Conservation (phyloP, 37 sponge, comb jelly and placozoan species). For the Cliona cf. orientalis region DNA sequence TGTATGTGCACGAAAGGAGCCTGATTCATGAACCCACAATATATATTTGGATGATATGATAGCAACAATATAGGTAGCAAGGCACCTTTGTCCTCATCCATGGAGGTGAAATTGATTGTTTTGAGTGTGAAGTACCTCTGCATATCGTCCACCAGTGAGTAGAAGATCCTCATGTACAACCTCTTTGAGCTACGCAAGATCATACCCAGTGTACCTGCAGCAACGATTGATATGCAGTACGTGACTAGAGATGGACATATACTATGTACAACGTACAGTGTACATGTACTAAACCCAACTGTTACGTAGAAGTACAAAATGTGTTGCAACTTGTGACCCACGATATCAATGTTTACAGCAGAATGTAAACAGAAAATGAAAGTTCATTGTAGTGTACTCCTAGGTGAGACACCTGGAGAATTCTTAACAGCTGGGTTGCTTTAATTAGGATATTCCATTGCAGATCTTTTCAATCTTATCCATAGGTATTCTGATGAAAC, state of each 20-base stretch:
- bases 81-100: slow-evolving; percentile 75
- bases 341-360: no score
- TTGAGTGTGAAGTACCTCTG: slow-evolving; percentile 73
- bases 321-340: no score
- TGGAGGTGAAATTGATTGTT: slow-evolving; percentile 48
- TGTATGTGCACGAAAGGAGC: background rate
- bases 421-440: no score
- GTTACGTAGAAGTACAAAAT: no score
- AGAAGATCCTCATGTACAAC: slow-evolving; percentile 73
- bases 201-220: slow-evolving; percentile 71
- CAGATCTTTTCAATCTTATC: slow-evolving; percentile 55
- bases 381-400: no score
- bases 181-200: slow-evolving; percentile 38
- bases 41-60: background rate
- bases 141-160: slow-evolving; percentile 31
- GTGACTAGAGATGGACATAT: no score
- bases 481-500: slow-evolving; percentile 68
- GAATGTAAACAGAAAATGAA: no score
- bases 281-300: no score
- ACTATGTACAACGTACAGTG: no score
- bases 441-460: slow-evolving; percentile 60
- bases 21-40: background rate
- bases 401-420: no score
- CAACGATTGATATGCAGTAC: background rate
- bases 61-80: slow-evolving; percentile 3